These are phyloP conservation scores for Myioborus melanocephalus DNA, from an alignment of 2,797 vertebrate genomes.

Conservation along the genomic window DNA sequence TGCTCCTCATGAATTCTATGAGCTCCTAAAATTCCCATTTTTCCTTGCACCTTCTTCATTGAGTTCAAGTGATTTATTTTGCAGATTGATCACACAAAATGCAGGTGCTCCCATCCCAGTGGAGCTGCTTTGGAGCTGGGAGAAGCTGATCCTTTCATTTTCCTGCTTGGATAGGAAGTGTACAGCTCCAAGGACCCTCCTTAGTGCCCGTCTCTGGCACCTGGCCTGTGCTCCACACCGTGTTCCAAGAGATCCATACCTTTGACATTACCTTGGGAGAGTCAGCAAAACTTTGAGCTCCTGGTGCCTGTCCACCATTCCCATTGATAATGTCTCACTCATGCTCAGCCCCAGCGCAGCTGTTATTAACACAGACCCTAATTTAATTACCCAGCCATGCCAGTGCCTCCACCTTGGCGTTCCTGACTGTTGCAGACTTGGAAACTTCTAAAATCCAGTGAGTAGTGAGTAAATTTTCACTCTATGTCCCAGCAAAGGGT, in stretches of 20 bases:
- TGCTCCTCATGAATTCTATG: neutral
- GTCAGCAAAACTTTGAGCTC: neutral
- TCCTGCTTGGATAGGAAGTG: fast-evolving
- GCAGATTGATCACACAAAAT: fast-evolving
- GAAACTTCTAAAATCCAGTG: neutral
- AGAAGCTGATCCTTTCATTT: neutral
- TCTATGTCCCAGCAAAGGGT: fast-evolving
- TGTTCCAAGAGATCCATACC: neutral
- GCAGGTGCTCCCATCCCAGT: fast-evolving
- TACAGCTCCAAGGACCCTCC: neutral
- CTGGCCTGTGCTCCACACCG: fast-evolving
- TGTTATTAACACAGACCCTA: neutral
- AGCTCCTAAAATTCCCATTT: neutral
- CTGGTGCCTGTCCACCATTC: neutral
- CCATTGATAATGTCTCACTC: fast-evolving
- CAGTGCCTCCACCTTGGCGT: fast-evolving
- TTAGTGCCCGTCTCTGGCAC: too few species aligned
- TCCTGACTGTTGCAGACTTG: fast-evolving
- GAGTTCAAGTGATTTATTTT: fast-evolving
- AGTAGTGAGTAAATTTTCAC: neutral
- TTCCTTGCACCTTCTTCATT: neutral
- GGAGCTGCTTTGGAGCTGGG: neutral
- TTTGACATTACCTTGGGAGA: too few species aligned
- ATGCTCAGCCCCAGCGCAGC: fast-evolving
- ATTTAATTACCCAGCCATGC: neutral